These are phyloP conservation scores for Numenius phaeopus DNA, from an alignment of 2,797 vertebrate genomes.

Conservation along the genomic window DNA sequence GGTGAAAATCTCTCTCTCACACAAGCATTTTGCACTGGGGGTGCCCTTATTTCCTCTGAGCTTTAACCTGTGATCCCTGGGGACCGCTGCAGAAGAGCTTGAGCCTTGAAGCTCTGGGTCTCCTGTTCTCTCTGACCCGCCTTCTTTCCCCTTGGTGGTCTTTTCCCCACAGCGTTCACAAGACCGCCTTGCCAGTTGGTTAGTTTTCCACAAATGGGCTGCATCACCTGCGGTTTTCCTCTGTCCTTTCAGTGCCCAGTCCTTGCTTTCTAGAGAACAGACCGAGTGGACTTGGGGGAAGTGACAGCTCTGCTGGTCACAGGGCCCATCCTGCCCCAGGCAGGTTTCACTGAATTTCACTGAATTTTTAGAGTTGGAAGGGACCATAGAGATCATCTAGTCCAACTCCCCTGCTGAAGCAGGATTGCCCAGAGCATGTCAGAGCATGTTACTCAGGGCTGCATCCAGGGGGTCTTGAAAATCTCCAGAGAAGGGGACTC, in stretches of 20 bases:
- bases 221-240: neutral
- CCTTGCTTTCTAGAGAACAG: neutral
- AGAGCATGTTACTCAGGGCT: too few relatives aligned
- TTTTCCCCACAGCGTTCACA: too few relatives aligned
- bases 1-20: too few relatives aligned
- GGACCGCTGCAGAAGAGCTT: neutral
- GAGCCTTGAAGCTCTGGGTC: neutral
- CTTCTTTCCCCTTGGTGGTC: neutral
- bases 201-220: neutral
- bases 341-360: neutral
- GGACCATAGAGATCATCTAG: too few relatives aligned
- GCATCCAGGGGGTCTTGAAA: too few relatives aligned
- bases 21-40: accelerated
- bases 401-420: too few relatives aligned
- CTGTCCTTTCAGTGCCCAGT: neutral
- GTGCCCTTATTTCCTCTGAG: neutral
- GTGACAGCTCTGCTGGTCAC: neutral
- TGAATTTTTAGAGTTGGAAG: too few relatives aligned
- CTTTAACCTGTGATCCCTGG: neutral
- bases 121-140: neutral
- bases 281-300: too few relatives aligned
- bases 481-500: too few relatives aligned
- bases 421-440: too few relatives aligned
- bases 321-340: neutral
- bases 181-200: neutral